These are phyloP conservation scores for Herminia tarsipennalis DNA, from an alignment of 2,888 invertebrate species.

Conservation along the genomic window DNA sequence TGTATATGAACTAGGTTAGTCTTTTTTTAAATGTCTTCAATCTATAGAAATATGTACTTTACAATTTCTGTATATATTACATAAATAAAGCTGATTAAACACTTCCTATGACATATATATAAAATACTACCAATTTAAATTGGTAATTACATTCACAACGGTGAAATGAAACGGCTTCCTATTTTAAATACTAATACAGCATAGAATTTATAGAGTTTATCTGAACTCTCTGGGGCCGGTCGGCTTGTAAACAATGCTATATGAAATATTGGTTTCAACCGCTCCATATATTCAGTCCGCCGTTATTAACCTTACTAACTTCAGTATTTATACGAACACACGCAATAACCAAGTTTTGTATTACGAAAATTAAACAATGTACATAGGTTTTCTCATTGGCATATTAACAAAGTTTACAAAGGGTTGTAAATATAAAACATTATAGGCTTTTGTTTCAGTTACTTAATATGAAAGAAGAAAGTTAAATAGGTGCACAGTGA, in stretches of 20 bases:
- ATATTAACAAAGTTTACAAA: conserved; percentile 14
- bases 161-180: conserved; percentile 31
- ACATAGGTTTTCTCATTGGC: background rate
- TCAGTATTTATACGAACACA: conserved; percentile 38
- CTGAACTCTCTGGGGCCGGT: conserved; percentile 54
- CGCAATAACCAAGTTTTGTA: conserved; percentile 30
- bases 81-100: background rate
- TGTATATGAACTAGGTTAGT: too few relatives aligned
- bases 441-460: too few relatives aligned
- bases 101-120: background rate
- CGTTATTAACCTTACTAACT: conserved; percentile 53
- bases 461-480: too few relatives aligned
- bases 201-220: conserved; percentile 48
- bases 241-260: conserved; percentile 64
- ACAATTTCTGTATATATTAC: background rate
- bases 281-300: conserved; percentile 54
- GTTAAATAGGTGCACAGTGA: too few relatives aligned
- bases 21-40: too few relatives aligned
- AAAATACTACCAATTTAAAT: conserved; percentile 16
- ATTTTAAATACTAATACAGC: conserved; percentile 46
- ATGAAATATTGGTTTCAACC: conserved; percentile 66
- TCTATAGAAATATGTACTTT: too few relatives aligned
- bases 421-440: background rate
- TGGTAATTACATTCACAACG: conserved; percentile 31
- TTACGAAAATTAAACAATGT: conserved; percentile 34